A percentile compares a stretch with the other conserved stretches of the same genome.
Conservation (phyloP, 2,113 vertebrate genomes). For the Corythornis vintsioides region DNA sequence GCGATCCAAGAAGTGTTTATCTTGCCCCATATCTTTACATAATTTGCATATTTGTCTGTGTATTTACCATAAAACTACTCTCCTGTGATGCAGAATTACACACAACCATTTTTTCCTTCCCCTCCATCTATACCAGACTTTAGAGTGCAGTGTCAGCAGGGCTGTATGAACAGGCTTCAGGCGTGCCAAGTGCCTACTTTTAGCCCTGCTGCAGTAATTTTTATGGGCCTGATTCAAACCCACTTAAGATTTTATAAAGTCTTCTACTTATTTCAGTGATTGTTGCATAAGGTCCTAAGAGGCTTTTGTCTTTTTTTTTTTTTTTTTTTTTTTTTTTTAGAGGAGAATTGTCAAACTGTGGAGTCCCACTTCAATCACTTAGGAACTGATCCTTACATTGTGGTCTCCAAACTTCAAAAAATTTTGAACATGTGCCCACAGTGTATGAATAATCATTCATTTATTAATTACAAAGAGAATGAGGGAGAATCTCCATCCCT, state of each 20-base stretch:
- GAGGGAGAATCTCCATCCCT: too few species aligned
- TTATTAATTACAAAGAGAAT: background rate
- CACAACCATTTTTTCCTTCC: background rate
- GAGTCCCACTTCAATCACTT: background rate
- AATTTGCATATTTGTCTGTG: background rate
- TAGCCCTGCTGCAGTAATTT: background rate
- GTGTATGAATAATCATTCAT: background rate
- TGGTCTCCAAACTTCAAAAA: background rate
- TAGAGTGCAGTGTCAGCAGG: background rate
- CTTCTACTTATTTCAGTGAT: background rate
- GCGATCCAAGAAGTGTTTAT: background rate
- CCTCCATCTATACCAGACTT: background rate
- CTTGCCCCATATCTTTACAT: background rate
- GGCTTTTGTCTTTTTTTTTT: background rate
- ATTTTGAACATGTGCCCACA: background rate
- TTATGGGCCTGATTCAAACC: background rate
- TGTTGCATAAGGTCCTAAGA: background rate
- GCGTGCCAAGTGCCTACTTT: background rate
- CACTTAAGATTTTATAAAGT: background rate
- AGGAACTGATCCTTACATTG: background rate
- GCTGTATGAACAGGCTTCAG: background rate
- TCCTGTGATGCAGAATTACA: background rate
- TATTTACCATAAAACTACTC: background rate
- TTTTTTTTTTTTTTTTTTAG: background rate
- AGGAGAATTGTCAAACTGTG: background rate